Base-by-base conservation (phyloP, 2,797 vertebrate species). In the Pelodytes ibericus region DNA sequence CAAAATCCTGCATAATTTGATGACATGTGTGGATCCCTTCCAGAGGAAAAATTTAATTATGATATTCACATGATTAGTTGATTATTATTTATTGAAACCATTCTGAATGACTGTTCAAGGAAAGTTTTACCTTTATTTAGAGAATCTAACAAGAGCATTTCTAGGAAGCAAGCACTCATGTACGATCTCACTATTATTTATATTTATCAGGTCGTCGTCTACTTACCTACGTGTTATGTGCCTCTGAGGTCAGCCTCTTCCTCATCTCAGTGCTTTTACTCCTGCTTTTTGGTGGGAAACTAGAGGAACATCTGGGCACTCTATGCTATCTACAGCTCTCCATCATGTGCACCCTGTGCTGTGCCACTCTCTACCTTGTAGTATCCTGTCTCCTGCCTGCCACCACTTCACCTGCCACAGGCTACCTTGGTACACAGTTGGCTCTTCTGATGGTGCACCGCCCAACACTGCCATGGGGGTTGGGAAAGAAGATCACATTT, bases 261-360 rank as follows among this genome's bases (percentile, higher is more conserved):
- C 82, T 94, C 74, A 72, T 93, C 85, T 94, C 89, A 31, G 80
- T 92, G 26, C 72, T 82, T 3, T 82, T 94, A 25, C 82, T 95
- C 82, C 82, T 93, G 44, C 31, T 85, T n/a, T 56, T 93, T 8
- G 91, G 94, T 49, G 89, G 90, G 16, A 81, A 80, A 47, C 92
- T 94, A 85, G 96, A 96, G 86, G 85, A 84, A 39, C 89, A 80
- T 51, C 91, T 94, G 90, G 95, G 96, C 53, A 93, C 94, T 0
- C 77, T 93, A 15, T 80, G 91, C 59, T 95, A 93, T 80, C 85
- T 96, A 2, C 27, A 83, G 4, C 84, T 93, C 53, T 92, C 93
- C 0, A 10, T 84, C 41, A 77, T 95, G 36, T 93, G 94, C 0
- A 72, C 89, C 29, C 51, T 77, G 36, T 18, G 82, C 2, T 71